phyloP scores from a whole-genome alignment of 2,797 vertebrate species.

The Ctenochaetus hawaiiensis region DNA sequence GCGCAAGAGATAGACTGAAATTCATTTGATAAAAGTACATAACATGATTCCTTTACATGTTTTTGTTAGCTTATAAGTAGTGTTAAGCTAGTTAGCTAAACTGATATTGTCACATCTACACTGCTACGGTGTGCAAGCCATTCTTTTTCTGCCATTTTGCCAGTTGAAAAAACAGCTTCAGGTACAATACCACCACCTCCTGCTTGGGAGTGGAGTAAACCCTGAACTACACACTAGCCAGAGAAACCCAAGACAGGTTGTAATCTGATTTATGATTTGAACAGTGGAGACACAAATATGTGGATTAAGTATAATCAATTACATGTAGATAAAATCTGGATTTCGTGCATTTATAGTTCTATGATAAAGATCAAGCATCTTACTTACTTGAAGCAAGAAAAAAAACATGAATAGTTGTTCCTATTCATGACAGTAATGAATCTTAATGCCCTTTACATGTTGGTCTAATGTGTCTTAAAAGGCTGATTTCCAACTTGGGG shows the following conservation, averaged over 20 bases:
- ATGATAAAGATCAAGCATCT: background rate
- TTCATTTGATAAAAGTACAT: background rate
- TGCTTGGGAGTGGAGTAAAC: background rate
- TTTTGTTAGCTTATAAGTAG: background rate
- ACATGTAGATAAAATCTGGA: no score
- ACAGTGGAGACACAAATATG: no score
- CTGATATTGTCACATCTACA: background rate
- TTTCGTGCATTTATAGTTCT: background rate
- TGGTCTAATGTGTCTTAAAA: background rate
- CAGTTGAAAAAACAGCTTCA: background rate
- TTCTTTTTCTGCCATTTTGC: background rate
- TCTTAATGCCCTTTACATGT: background rate
- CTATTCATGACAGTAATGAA: no score
- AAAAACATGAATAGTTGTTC: no score
- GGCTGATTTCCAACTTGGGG: background rate
- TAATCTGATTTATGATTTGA: no score
- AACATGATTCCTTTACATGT: background rate
- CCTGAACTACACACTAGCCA: no score
- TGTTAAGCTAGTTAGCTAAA: background rate
- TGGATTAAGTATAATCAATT: no score
- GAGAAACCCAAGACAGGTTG: background rate
- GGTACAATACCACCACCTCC: background rate
- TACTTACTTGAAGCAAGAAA: background rate
- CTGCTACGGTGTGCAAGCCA: background rate
- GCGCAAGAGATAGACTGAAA: background rate